phyloP scores from a whole-genome alignment of 2,797 vertebrate species.

The Rachycentron canadum region DNA sequence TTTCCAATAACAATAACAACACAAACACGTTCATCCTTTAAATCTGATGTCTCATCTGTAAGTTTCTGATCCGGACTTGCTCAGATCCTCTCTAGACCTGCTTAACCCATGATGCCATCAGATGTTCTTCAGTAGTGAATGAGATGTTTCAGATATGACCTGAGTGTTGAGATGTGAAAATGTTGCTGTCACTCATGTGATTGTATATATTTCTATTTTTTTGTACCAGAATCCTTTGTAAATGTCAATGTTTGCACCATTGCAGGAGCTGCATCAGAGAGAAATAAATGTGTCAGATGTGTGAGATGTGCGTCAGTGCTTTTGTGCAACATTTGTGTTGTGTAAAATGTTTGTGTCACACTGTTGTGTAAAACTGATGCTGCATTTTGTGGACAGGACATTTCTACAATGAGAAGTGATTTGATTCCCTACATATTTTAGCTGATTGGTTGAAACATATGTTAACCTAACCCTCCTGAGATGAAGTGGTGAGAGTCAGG shows the following conservation, averaged over 20 bases:
- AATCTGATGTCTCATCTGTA: neutral
- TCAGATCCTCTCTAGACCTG: neutral
- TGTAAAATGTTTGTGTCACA: neutral
- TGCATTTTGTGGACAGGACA: neutral
- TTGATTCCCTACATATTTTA: neutral
- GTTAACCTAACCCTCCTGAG: neutral
- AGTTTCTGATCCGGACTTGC: neutral
- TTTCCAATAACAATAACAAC: neutral
- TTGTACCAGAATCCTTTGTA: neutral
- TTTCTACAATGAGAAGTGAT: neutral
- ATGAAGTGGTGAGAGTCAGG: neutral
- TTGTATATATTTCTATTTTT: neutral
- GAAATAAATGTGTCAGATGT: slow-evolving; percentile 9
- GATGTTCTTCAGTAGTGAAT: neutral
- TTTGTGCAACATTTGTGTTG: neutral
- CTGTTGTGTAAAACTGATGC: slow-evolving; percentile 24
- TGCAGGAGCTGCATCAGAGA: neutral
- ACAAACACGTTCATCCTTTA: neutral
- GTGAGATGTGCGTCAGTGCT: neutral
- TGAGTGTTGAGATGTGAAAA: neutral
- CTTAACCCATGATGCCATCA: neutral
- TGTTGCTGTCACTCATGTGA: too few species aligned
- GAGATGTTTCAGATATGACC: neutral
- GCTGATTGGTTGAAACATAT: neutral
- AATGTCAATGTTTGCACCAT: neutral